Base-by-base conservation (phyloP, 1,140 invertebrate genomes). In the Idris sp. region DNA sequence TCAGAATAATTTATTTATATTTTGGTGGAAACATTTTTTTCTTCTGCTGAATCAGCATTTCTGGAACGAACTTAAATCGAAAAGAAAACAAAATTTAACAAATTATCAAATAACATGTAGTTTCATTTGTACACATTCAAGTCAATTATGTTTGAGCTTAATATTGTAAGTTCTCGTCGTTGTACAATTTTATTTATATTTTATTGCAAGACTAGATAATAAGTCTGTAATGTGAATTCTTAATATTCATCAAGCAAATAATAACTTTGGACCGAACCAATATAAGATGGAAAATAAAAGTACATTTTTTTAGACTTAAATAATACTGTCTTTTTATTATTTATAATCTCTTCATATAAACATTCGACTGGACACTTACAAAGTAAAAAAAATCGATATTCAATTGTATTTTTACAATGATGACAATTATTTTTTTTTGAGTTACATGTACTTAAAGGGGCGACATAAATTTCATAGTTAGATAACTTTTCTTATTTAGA, bases 401-500 rank as follows among this genome's bases (percentile, higher is more conserved):
- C n/a, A n/a, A n/a, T n/a, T n/a, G n/a, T n/a, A n/a, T n/a, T n/a
- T n/a, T n/a, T n/a, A n/a, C n/a, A n/a, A n/a, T n/a, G n/a, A n/a
- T n/a, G n/a, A n/a, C n/a, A 41, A 41, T 41, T 41, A 19, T 49
- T 49, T 46, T 62, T 33, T 36, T 18, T 31, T 44, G 31, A 48
- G 15, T 38, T 38, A 44, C 14, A 26, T 13, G 48, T n/a, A n/a
- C n/a, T n/a, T n/a, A n/a, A n/a, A n/a, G n/a, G n/a, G n/a, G n/a
- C n/a, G n/a, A n/a, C n/a, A 9, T 22, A 38, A 38, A 28, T n/a
- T n/a, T n/a, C 16, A 22, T 25, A 51, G 36, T 43, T 35, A 81
- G 38, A 40, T 73, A 81, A 82, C 36, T 72, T 76, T 77, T 85
- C 82, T 56, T 61, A 43, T 77, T 84, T 87, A n/a, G n/a, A n/a